Conservation (phyloP, 37 sponge, comb jelly and placozoan genomes). For the Geodia barretti region DNA sequence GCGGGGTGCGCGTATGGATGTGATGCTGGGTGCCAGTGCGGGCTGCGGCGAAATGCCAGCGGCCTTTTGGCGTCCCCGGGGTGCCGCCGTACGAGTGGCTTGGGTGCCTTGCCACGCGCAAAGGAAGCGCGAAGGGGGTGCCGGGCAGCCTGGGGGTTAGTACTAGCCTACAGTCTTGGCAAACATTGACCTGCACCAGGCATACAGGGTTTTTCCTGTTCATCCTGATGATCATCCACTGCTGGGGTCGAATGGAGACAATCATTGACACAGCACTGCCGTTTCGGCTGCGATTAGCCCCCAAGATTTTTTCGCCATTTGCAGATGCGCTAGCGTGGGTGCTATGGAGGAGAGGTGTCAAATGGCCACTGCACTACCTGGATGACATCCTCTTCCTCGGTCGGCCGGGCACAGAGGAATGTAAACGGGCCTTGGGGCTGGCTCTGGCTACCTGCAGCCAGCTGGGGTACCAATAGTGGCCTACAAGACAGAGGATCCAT, state of each 20-base stretch:
- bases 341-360: not conserved
- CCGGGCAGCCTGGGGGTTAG: too few species aligned
- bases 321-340: slow-evolving; percentile 20
- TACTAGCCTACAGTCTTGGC: not conserved
- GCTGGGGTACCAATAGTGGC: slow-evolving; percentile 4
- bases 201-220: not conserved
- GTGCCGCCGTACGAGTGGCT: too few species aligned
- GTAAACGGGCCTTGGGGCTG: not conserved
- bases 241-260: slow-evolving; percentile 8
- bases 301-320: not conserved
- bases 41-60: too few species aligned
- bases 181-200: not conserved
- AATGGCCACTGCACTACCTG: slow-evolving; percentile 12
- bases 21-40: too few species aligned
- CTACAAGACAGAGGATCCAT: slow-evolving; percentile 10
- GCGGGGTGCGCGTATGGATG: too few species aligned
- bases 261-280: slow-evolving; percentile 1
- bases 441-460: not conserved
- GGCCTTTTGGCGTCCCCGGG: too few species aligned
- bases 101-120: too few species aligned
- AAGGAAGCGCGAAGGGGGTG: too few species aligned
- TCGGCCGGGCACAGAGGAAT: slow-evolving; percentile 1
- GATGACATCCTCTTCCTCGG: slow-evolving; percentile 31
- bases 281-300: not conserved
- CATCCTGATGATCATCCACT: not conserved